A percentile compares a stretch with the other conserved stretches of the same genome.
phyloP scores from a whole-genome alignment of 30 jellyfish, hydroid and myxozoan genomes.

The Cassiopea andromeda region DNA sequence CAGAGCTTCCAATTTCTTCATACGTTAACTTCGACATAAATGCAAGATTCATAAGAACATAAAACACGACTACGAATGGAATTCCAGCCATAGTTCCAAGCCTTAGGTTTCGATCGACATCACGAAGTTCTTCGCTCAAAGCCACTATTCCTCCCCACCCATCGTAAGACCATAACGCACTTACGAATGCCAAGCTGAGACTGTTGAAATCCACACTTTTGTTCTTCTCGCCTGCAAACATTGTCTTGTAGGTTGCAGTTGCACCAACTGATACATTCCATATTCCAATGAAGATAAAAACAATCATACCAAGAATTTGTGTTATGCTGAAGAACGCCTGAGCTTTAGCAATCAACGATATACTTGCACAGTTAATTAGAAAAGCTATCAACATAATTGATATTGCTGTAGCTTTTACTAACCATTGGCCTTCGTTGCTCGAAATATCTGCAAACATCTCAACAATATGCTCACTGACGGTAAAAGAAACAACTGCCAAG shows the following conservation, averaged over 20 bases:
- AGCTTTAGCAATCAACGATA: neutral
- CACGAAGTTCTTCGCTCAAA: conserved; percentile 57
- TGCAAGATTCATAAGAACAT: conserved; percentile 38
- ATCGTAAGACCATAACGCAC: conserved; percentile 72
- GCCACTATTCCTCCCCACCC: conserved; percentile 68
- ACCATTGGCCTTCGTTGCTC: neutral
- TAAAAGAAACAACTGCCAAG: neutral
- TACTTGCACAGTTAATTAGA: neutral
- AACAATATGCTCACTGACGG: neutral
- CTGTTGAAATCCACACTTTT: conserved; percentile 10
- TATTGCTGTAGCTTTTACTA: neutral
- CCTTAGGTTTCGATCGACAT: conserved; percentile 60
- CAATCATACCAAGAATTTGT: neutral
- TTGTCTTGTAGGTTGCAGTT: conserved; percentile 15
- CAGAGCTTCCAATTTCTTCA: conserved; percentile 42
- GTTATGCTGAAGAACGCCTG: neutral
- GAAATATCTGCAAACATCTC: neutral
- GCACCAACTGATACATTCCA: neutral
- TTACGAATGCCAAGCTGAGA: conserved; percentile 47
- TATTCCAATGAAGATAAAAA: neutral
- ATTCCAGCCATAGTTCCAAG: conserved; percentile 46
- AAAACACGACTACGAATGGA: conserved; percentile 62
- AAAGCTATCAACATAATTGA: neutral
- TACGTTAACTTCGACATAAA: conserved; percentile 48
- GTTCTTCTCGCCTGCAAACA: conserved; percentile 5